Conservation (phyloP, 2,888 invertebrate species). For the Hoplodrina ambigua region DNA sequence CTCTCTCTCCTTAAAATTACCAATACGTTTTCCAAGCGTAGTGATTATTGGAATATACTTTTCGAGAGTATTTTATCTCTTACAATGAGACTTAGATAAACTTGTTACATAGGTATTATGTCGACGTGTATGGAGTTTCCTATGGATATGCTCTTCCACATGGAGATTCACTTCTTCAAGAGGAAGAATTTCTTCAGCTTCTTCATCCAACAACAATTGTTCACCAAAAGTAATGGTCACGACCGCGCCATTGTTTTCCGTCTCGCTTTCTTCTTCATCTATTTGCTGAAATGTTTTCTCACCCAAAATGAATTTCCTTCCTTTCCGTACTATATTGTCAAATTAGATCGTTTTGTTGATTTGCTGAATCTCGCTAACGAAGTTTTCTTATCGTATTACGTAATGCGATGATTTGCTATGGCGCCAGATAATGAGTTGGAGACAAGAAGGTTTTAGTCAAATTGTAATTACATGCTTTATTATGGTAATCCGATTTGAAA, state of each 20-base stretch:
- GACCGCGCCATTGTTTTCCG: neutral
- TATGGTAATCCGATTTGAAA: conserved; percentile 4
- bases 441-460: conserved; percentile 19
- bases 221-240: neutral
- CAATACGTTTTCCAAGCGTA: neutral
- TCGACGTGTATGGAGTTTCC: too few species aligned
- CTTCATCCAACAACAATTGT: neutral
- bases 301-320: conserved; percentile 29
- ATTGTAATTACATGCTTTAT: conserved; percentile 29
- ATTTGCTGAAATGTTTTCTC: conserved; percentile 27
- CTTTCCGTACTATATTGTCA: conserved; percentile 36
- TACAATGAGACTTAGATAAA: too few species aligned
- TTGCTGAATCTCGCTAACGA: conserved; percentile 44
- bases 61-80: neutral
- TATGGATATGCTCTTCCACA: neutral
- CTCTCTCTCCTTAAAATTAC: neutral
- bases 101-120: too few species aligned
- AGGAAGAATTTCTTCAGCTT: neutral
- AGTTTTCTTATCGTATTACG: conserved; percentile 46
- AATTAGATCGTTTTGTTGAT: conserved; percentile 44
- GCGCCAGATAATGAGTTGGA: conserved; percentile 27
- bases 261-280: neutral
- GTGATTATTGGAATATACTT: neutral
- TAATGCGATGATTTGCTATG: conserved; percentile 30
- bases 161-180: neutral